These are phyloP conservation scores for Hylyphantes graminicola DNA, from an alignment of 1,140 invertebrate species.

Conservation along the genomic window DNA sequence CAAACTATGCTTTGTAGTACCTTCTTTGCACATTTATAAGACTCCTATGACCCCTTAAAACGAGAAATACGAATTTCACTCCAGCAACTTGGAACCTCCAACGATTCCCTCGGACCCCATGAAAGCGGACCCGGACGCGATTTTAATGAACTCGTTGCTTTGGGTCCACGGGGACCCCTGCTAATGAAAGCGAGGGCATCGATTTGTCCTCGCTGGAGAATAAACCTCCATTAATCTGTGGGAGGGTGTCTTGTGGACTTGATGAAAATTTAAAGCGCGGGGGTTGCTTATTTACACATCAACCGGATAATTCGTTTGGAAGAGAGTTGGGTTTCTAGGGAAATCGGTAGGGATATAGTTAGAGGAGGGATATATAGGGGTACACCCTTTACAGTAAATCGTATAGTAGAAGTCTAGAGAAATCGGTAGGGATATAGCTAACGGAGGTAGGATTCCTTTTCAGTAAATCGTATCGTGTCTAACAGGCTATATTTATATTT, in stretches of 20 bases:
- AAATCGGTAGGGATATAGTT: no score
- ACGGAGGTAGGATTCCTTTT: no score
- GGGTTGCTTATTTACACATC: not conserved
- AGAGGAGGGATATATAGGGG: no score
- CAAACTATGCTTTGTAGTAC: no score
- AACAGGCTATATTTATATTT: no score
- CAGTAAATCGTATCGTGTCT: no score
- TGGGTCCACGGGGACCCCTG: not conserved
- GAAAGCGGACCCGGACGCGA: constrained; percentile 26
- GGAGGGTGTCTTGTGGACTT: not conserved
- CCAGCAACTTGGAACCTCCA: constrained; percentile 10
- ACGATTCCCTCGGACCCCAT: constrained; percentile 7
- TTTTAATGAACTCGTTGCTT: constrained; percentile 49
- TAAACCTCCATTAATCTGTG: constrained; percentile 26
- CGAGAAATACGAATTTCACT: constrained; percentile 28
- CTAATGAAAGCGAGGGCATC: constrained; percentile 44
- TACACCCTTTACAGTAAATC: no score
- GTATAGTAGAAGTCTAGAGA: no score
- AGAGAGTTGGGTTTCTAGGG: no score
- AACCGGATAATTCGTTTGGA: no score
- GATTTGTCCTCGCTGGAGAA: constrained; percentile 29
- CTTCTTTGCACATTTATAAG: no score
- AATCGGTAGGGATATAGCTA: no score
- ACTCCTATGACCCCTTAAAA: constrained; percentile 20
- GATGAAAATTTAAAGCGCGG: constrained; percentile 38